Conservation (phyloP, 2,888 invertebrate genomes). For the Dendrolimus houi region DNA sequence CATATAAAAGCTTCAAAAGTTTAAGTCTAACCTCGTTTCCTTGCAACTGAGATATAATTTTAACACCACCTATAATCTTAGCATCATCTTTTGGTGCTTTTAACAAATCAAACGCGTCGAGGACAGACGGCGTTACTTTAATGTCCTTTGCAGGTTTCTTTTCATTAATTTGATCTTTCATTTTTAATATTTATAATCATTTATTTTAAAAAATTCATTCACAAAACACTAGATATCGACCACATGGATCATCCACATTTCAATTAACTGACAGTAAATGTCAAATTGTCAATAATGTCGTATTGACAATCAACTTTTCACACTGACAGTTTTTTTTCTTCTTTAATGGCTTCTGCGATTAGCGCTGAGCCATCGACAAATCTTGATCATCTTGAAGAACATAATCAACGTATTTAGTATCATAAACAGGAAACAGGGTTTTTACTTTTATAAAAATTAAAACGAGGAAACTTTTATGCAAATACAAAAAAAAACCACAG, state of each 20-base stretch:
- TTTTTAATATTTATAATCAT: constrained; percentile 35
- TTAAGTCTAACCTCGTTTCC: constrained; percentile 49
- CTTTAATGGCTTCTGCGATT: too few relatives aligned
- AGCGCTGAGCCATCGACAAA: too few relatives aligned
- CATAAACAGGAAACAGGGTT: too few relatives aligned
- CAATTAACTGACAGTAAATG: background rate
- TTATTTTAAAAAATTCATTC: constrained; percentile 2
- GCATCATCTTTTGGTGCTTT: constrained; percentile 48
- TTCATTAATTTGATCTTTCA: constrained; percentile 40
- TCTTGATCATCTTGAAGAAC: too few relatives aligned
- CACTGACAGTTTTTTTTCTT: too few relatives aligned
- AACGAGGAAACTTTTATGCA: too few relatives aligned
- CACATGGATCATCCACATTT: constrained; percentile 27
- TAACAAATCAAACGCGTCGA: constrained; percentile 61
- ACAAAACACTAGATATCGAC: too few relatives aligned
- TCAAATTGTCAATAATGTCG: background rate
- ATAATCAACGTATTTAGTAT: too few relatives aligned
- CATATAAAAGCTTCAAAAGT: background rate
- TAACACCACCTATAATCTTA: constrained; percentile 55
- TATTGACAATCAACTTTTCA: too few relatives aligned
- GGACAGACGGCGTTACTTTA: constrained; percentile 48
- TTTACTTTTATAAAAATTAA: too few relatives aligned
- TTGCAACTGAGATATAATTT: constrained; percentile 54
- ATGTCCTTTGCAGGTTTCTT: constrained; percentile 24
- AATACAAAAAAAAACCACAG: too few relatives aligned